Evolutionary conservation across 2,797 vertebrate genomes (phyloP).

Genomic region (Emys orbicularis): DNA sequence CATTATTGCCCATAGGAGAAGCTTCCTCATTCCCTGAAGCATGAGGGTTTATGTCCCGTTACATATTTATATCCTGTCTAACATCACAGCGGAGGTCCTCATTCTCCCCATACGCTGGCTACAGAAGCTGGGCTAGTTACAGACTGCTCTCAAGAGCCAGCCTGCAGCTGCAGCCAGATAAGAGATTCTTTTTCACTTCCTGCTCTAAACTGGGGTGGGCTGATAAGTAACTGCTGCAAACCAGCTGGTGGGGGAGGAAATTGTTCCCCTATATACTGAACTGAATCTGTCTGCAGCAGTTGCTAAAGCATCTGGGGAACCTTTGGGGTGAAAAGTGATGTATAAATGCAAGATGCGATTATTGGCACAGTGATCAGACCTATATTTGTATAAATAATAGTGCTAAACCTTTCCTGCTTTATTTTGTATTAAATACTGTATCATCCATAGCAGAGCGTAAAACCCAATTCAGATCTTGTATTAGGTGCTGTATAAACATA

Average conservation of each 20-base stretch:
- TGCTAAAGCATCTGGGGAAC: not conserved
- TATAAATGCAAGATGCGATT: not conserved
- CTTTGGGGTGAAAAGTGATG: not conserved
- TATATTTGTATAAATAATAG: not conserved
- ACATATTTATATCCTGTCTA: not conserved
- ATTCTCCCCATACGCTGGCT: not conserved
- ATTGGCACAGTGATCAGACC: not conserved
- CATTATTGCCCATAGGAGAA: not conserved
- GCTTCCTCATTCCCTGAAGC: not conserved
- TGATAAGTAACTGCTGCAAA: not conserved
- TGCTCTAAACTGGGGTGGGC: not conserved
- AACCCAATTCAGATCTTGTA: not conserved
- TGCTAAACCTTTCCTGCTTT: not conserved
- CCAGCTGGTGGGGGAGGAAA: not conserved
- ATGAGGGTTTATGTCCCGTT: not conserved
- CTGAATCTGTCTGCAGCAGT: not conserved
- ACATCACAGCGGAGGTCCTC: not conserved
- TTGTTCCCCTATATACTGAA: not conserved
- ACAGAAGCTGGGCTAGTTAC: fast-evolving
- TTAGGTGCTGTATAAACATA: not conserved
- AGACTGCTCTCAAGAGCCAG: not conserved
- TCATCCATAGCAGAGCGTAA: not conserved
- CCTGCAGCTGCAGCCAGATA: not conserved
- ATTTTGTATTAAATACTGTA: not conserved
- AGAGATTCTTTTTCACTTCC: not conserved